These are phyloP conservation scores for Hydriomena furcata DNA, from an alignment of 2,888 invertebrate species.

Conservation along the genomic window DNA sequence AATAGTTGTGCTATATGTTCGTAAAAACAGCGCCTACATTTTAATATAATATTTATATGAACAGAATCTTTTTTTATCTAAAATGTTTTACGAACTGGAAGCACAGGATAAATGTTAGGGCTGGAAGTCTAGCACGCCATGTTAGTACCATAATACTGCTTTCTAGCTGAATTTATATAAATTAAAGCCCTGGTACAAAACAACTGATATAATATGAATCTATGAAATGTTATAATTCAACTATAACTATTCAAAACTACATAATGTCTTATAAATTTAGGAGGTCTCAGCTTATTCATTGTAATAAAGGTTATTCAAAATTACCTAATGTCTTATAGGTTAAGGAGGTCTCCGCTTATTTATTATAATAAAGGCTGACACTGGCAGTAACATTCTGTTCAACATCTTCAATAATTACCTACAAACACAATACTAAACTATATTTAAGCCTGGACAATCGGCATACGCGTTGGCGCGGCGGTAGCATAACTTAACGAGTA, in stretches of 20 bases:
- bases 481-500: slow-evolving; percentile 29
- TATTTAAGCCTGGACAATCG: slow-evolving; percentile 27
- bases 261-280: slow-evolving; percentile 31
- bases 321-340: slow-evolving; percentile 32
- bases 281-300: slow-evolving; percentile 33
- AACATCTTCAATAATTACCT: slow-evolving; percentile 33
- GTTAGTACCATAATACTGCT: background rate
- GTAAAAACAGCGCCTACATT: background rate
- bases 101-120: background rate
- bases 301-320: slow-evolving; percentile 45
- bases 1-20: background rate
- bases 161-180: slow-evolving; percentile 7
- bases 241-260: slow-evolving; percentile 38
- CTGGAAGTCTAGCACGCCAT: background rate
- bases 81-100: background rate
- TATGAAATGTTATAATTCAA: slow-evolving; percentile 37
- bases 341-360: slow-evolving; percentile 34
- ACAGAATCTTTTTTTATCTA: background rate
- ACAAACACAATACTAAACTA: slow-evolving; percentile 29
- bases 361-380: slow-evolving; percentile 48
- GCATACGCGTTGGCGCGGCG: slow-evolving; percentile 32
- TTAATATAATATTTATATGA: background rate
- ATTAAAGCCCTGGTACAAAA: slow-evolving; percentile 6
- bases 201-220: slow-evolving; percentile 23
- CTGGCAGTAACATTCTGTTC: slow-evolving; percentile 50